Percentiles rank a stretch among this genome's conserved stretches.
Evolutionary conservation across 1,140 invertebrate genomes (phyloP).

Genomic region (Episyrphus balteatus): DNA sequence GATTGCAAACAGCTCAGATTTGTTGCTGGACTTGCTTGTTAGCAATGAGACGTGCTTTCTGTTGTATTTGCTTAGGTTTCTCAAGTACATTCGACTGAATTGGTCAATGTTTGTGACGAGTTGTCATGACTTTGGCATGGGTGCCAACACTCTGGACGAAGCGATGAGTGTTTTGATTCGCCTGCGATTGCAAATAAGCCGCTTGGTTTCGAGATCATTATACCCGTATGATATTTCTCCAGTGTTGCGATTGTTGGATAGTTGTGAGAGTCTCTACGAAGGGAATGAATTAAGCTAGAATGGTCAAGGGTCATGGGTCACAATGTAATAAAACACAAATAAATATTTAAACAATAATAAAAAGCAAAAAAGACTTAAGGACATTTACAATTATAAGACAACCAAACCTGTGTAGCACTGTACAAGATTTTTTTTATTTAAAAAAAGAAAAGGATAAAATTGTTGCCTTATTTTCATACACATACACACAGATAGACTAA

Average conservation of each 20-base stretch:
- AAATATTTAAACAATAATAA: constrained; percentile 9
- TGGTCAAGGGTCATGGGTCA: not conserved
- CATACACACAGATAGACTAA: constrained; percentile 13
- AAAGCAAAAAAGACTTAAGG: constrained; percentile 4
- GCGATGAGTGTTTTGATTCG: constrained; percentile 75
- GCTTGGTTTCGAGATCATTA: constrained; percentile 67
- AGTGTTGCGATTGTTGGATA: constrained; percentile 68
- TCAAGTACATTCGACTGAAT: constrained; percentile 74
- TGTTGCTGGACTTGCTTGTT: constrained; percentile 75
- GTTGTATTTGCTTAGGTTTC: constrained; percentile 70
- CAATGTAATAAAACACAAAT: constrained; percentile 6
- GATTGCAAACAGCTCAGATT: constrained; percentile 69
- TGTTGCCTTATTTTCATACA: constrained; percentile 10
- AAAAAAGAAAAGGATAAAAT: constrained; percentile 3
- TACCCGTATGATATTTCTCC: constrained; percentile 87
- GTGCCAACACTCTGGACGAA: constrained; percentile 57
- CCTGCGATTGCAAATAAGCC: constrained; percentile 65
- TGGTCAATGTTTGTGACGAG: constrained; percentile 71
- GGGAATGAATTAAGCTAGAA: constrained; percentile 57
- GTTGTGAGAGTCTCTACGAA: constrained; percentile 78
- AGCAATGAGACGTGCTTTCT: constrained; percentile 87
- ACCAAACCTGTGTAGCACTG: not conserved
- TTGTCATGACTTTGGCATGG: constrained; percentile 50
- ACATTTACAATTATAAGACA: not conserved
- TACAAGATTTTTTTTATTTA: not conserved